Evolutionary conservation across 2,888 invertebrate genomes (phyloP).

Genomic region (Torymus tubicola): DNA sequence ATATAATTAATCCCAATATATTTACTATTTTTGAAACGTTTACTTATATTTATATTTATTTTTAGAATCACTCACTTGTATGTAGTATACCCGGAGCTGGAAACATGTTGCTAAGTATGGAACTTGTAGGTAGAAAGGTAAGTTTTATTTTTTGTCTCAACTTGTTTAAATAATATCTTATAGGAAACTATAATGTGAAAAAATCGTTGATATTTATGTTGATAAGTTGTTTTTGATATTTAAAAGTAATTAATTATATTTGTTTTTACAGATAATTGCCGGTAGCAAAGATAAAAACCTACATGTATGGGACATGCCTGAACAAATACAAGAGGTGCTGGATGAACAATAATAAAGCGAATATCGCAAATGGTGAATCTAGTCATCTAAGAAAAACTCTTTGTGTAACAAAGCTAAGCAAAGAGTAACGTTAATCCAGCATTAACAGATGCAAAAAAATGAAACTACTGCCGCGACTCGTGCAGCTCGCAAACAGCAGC

Average conservation of each 20-base stretch:
- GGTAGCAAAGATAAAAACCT: constrained; percentile 84
- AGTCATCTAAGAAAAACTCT: constrained; percentile 59
- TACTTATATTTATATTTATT: constrained; percentile 42
- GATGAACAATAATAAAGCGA: constrained; percentile 62
- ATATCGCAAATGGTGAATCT: constrained; percentile 58
- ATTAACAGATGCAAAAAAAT: constrained; percentile 23
- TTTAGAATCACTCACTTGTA: constrained; percentile 76
- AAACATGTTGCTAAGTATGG: constrained; percentile 85
- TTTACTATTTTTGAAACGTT: constrained; percentile 9
- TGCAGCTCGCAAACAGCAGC: constrained; percentile 32
- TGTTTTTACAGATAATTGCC: constrained; percentile 80
- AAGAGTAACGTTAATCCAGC: constrained; percentile 36
- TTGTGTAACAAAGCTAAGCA: constrained; percentile 6
- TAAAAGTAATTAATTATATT: background rate
- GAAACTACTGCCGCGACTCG: constrained; percentile 37
- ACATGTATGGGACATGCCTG: constrained; percentile 82
- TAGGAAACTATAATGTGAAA: too few species aligned
- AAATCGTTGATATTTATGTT: too few species aligned
- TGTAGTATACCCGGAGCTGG: constrained; percentile 84
- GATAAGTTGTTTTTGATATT: too few species aligned
- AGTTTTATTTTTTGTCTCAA: constrained; percentile 17
- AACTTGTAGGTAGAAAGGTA: constrained; percentile 82
- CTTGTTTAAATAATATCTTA: too few species aligned
- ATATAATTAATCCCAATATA: constrained; percentile 4
- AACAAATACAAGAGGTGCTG: constrained; percentile 67